A percentile compares a stretch with the other conserved stretches of the same genome.
These are phyloP conservation scores for Scotopteryx bipunctaria DNA, from an alignment of 2,888 invertebrate genomes.

Conservation along the genomic window DNA sequence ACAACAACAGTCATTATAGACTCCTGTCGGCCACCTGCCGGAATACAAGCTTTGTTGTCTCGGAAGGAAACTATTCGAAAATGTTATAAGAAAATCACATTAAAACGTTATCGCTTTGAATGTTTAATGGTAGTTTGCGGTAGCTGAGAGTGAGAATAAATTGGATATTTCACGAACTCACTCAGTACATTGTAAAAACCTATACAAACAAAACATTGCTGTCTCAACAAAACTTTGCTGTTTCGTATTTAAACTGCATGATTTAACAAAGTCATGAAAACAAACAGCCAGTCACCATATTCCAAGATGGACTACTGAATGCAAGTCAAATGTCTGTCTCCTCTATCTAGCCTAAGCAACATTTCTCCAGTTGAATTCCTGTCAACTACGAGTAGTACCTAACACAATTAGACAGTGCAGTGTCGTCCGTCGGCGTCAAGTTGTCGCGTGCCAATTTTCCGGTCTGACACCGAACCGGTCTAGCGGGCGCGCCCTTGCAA, in stretches of 20 bases:
- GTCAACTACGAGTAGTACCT: conserved; percentile 7
- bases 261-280: too few relatives aligned
- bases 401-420: conserved; percentile 31
- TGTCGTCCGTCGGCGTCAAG: conserved; percentile 36
- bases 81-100: conserved; percentile 16
- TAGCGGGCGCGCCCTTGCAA: conserved; percentile 42
- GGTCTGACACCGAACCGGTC: conserved; percentile 59
- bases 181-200: neutral
- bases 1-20: conserved; percentile 24
- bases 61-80: conserved; percentile 38
- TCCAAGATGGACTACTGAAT: neutral
- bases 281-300: neutral
- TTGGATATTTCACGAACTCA: conserved; percentile 5
- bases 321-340: neutral
- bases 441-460: conserved; percentile 55
- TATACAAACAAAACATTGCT: neutral
- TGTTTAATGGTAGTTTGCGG: conserved; percentile 14
- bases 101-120: conserved; percentile 21
- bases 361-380: conserved; percentile 7
- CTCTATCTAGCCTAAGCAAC: neutral
- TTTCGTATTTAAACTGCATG: too few relatives aligned
- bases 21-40: conserved; percentile 55
- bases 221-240: neutral
- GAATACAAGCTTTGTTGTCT: conserved; percentile 38
- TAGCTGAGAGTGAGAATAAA: conserved; percentile 10